These are phyloP conservation scores for Drosophila pachea DNA, from an alignment of 1,140 invertebrate species.

Conservation along the genomic window DNA sequence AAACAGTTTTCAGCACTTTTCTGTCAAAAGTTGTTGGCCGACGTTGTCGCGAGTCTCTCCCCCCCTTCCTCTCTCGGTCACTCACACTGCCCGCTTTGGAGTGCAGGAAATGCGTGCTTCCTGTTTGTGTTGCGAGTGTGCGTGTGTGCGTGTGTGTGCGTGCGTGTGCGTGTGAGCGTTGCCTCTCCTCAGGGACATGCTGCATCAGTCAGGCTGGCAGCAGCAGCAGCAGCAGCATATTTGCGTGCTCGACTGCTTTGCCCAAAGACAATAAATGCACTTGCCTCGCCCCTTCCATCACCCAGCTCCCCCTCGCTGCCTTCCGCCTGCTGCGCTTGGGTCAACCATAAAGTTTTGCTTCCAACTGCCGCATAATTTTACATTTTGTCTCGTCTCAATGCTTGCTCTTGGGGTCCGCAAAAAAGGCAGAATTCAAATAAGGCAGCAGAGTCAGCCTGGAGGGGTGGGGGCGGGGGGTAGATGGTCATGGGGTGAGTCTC, in stretches of 20 bases:
- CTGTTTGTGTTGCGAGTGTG: slow-evolving; percentile 58
- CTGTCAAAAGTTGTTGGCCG: slow-evolving; percentile 67
- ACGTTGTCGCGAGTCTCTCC: slow-evolving; percentile 61
- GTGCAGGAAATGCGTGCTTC: slow-evolving; percentile 75
- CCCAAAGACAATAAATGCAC: slow-evolving; percentile 69
- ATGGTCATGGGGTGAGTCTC: too few relatives aligned
- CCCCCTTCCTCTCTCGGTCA: too few relatives aligned
- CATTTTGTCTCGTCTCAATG: slow-evolving; percentile 50
- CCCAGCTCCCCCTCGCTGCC: neutral
- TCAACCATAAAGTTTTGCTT: slow-evolving; percentile 67
- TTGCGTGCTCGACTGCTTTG: slow-evolving; percentile 50
- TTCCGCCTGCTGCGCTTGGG: slow-evolving; percentile 29
- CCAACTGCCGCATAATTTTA: slow-evolving; percentile 71
- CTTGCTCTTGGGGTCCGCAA: slow-evolving; percentile 11
- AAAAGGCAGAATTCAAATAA: neutral
- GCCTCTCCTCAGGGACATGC: slow-evolving; percentile 15
- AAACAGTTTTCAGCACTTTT: slow-evolving; percentile 75
- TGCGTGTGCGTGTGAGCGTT: slow-evolving; percentile 15
- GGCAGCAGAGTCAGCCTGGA: neutral
- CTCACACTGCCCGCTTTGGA: too few relatives aligned
- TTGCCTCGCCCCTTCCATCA: slow-evolving; percentile 36
- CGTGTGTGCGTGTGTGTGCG: slow-evolving; percentile 19
- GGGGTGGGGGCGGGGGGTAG: neutral
- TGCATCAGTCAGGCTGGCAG: slow-evolving; percentile 38
- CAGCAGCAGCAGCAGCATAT: slow-evolving; percentile 57